Conservation (phyloP, 2,888 invertebrate genomes). For the Drosophila seclusa region DNA sequence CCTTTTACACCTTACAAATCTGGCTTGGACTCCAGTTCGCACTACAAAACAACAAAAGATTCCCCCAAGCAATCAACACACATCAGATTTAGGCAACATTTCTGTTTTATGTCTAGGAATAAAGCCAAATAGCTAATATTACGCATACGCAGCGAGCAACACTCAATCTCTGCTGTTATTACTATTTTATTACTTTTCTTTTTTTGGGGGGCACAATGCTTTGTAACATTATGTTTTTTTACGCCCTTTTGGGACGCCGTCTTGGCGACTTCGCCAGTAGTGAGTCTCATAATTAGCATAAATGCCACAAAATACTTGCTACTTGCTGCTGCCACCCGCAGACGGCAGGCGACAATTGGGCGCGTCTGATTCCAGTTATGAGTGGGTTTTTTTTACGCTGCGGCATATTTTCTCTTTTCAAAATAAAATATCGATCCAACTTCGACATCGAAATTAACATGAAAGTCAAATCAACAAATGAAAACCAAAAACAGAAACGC, state of each 20-base stretch:
- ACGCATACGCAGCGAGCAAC: conserved; percentile 59
- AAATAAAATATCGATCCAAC: conserved; percentile 63
- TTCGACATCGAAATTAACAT: conserved; percentile 69
- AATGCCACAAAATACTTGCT: conserved; percentile 64
- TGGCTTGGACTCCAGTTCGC: background rate
- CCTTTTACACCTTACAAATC: background rate
- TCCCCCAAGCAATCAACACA: conserved; percentile 29
- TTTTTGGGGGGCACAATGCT: conserved; percentile 25
- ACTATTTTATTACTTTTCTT: background rate
- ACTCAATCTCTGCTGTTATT: conserved; percentile 14
- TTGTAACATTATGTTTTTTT: conserved; percentile 12
- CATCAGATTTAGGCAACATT: conserved; percentile 30
- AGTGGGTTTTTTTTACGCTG: conserved; percentile 19
- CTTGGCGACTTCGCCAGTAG: conserved; percentile 30
- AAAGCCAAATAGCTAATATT: conserved; percentile 53
- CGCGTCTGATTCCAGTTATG: conserved; percentile 33
- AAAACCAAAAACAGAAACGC: conserved; percentile 23
- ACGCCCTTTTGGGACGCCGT: conserved; percentile 3
- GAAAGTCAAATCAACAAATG: conserved; percentile 71
- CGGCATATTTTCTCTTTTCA: conserved; percentile 24
- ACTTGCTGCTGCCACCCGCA: conserved; percentile 16
- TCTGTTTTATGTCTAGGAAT: conserved; percentile 47
- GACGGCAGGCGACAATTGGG: conserved; percentile 54
- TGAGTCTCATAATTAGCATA: conserved; percentile 70
- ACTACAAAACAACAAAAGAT: background rate